phyloP scores from a whole-genome alignment of 53 echinoderm and acorn worm genomes.

The Patiria pectinifera region DNA sequence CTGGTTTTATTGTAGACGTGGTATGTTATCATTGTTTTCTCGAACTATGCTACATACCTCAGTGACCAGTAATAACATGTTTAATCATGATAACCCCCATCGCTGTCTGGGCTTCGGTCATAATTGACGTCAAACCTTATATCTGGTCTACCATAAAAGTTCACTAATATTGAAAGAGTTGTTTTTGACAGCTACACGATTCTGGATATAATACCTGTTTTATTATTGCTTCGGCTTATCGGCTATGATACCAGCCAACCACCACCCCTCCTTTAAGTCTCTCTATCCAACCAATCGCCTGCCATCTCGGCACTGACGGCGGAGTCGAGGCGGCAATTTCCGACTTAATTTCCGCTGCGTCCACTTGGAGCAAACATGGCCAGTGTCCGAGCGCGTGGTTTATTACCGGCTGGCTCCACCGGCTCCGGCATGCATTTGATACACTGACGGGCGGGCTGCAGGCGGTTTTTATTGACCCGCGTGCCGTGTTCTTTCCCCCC shows the following conservation, averaged over 20 bases:
- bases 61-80: neutral
- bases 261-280: neutral
- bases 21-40: no score
- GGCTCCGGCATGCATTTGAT: constrained; percentile 30
- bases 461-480: constrained; percentile 49
- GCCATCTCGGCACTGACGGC: constrained; percentile 13
- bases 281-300: neutral
- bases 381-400: constrained; percentile 12
- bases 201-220: neutral
- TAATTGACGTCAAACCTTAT: no score
- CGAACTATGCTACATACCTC: no score
- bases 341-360: constrained; percentile 56
- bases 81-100: neutral
- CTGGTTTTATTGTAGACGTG: no score
- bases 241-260: neutral
- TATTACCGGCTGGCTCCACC: neutral
- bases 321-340: constrained; percentile 53
- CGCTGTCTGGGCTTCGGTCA: neutral
- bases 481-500: neutral
- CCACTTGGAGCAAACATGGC: constrained; percentile 50
- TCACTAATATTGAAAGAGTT: no score
- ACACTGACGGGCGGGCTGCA: constrained; percentile 24
- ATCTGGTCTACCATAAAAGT: no score
- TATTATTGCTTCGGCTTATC: neutral
- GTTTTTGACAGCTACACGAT: no score